Evolutionary conservation across 2,797 vertebrate species (phyloP).

Genomic region (Kryptolebias ocellatus): DNA sequence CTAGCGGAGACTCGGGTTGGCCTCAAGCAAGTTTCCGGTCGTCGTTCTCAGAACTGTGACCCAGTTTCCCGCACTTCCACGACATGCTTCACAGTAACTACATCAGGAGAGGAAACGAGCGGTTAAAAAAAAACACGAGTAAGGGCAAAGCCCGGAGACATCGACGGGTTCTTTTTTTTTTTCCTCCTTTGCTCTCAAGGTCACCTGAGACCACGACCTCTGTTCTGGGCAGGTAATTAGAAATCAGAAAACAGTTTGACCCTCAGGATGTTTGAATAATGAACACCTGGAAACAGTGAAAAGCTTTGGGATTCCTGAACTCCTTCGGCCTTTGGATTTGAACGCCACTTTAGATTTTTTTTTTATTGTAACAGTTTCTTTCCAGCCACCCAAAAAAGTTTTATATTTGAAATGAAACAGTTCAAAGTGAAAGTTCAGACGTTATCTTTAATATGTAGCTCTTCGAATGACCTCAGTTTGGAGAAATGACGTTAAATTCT

Average conservation of each 20-base stretch:
- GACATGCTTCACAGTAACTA: slow-evolving; percentile 10
- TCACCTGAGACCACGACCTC: slow-evolving; percentile 58
- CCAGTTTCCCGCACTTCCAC: slow-evolving; percentile 29
- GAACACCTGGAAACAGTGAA: slow-evolving; percentile 65
- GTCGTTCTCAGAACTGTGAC: slow-evolving; percentile 35
- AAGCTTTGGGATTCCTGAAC: slow-evolving; percentile 56
- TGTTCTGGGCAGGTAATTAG: slow-evolving; percentile 74
- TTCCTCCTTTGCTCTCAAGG: slow-evolving; percentile 32
- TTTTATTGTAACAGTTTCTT: slow-evolving; percentile 1
- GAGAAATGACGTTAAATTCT: too few species aligned
- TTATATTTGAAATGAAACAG: slow-evolving; percentile 8
- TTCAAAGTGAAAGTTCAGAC: neutral
- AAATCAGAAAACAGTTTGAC: slow-evolving; percentile 69
- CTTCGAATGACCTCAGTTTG: too few species aligned
- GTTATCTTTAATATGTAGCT: too few species aligned
- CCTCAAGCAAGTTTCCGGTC: slow-evolving; percentile 26
- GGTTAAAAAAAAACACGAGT: slow-evolving; percentile 8
- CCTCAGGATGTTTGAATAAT: slow-evolving; percentile 72
- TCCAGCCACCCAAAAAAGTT: neutral
- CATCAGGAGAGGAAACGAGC: slow-evolving; percentile 17
- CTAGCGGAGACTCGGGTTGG: slow-evolving; percentile 32
- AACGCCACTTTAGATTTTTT: slow-evolving; percentile 15
- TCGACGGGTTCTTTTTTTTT: slow-evolving; percentile 31
- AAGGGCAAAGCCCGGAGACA: slow-evolving; percentile 47
- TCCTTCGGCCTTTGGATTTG: slow-evolving; percentile 53